Evolutionary conservation across 2,888 invertebrate species (phyloP).

Genomic region (Hetaerina titia): DNA sequence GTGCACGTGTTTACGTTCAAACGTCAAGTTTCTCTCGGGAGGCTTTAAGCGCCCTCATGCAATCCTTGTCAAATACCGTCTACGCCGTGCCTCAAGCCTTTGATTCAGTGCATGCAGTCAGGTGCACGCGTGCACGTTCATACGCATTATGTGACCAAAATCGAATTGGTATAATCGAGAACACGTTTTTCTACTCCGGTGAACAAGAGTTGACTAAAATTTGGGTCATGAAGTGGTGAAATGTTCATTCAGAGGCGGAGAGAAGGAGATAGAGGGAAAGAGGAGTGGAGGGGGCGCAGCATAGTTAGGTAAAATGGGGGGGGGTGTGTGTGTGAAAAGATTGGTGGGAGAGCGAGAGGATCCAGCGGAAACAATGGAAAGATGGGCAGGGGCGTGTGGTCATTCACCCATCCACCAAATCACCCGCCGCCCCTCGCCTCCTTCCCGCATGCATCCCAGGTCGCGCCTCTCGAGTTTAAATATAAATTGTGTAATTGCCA

Average conservation of each 20-base stretch:
- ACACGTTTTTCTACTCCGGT: constrained; percentile 14
- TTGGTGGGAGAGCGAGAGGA: neutral
- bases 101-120: neutral
- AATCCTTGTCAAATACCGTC: neutral
- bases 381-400: neutral
- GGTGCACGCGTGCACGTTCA: neutral
- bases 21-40: neutral
- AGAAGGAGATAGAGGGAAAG: neutral
- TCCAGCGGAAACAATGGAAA: neutral
- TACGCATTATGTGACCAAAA: constrained; percentile 1
- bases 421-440: neutral
- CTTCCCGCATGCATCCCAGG: constrained; percentile 2
- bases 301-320: neutral
- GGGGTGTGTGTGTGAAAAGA: neutral
- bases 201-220: neutral
- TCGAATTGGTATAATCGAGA: neutral
- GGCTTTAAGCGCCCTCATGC: neutral
- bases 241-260: neutral
- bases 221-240: constrained; percentile 37
- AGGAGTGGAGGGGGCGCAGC: neutral
- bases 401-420: neutral
- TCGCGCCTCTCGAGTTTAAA: neutral
- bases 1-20: neutral
- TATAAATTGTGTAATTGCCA: constrained; percentile 37
- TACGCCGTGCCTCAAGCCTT: neutral